These are phyloP conservation scores for Gavialis gangeticus DNA, from an alignment of 2,113 vertebrate species.

Conservation along the genomic window DNA sequence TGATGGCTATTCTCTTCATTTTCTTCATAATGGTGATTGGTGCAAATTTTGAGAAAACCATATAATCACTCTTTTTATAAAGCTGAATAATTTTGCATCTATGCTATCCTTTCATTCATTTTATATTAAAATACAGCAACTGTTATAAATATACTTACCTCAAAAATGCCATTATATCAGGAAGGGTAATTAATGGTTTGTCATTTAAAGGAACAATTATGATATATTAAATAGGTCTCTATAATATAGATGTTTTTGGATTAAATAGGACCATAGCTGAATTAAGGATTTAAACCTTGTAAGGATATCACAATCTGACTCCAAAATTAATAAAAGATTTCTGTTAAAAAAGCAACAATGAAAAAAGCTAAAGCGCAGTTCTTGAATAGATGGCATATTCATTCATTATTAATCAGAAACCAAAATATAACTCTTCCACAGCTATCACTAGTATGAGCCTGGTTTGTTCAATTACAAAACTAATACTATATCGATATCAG, in stretches of 20 bases:
- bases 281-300: background rate
- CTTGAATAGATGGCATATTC: background rate
- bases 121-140: background rate
- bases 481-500: background rate
- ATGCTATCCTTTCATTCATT: background rate
- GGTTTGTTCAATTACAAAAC: background rate
- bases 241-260: background rate
- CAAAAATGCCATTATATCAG: background rate
- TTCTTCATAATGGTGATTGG: slow-evolving; percentile 18
- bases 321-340: background rate
- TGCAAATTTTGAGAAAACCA: slow-evolving; percentile 25
- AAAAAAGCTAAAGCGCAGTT: background rate
- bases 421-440: background rate
- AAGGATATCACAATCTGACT: background rate
- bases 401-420: background rate
- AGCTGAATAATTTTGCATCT: background rate
- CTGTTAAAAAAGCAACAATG: background rate
- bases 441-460: accelerated
- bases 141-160: slow-evolving; percentile 1
- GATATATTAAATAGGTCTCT: background rate
- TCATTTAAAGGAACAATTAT: background rate
- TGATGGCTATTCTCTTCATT: slow-evolving; percentile 31
- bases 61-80: background rate
- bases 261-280: background rate
- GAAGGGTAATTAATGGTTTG: background rate